Conservation (phyloP, 1,140 invertebrate species). For the Monochamus saltuarius region DNA sequence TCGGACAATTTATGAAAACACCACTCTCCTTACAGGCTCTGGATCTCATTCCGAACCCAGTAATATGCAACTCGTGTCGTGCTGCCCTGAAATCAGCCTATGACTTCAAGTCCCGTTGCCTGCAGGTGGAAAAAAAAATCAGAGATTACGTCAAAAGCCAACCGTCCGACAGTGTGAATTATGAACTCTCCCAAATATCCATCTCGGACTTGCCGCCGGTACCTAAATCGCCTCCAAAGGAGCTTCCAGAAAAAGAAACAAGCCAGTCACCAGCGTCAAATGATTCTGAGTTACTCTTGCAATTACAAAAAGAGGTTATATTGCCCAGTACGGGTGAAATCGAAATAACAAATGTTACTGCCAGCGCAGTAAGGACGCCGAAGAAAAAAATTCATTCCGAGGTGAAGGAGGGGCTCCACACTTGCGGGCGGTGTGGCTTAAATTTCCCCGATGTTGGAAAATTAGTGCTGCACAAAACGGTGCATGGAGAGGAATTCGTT, state of each 20-base stretch:
- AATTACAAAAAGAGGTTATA: slow-evolving; percentile 19
- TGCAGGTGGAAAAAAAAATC: slow-evolving; percentile 36
- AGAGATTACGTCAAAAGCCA: slow-evolving; percentile 31
- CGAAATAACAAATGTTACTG: slow-evolving; percentile 24
- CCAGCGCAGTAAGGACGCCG: not conserved
- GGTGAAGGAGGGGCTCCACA: slow-evolving; percentile 21
- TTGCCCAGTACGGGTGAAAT: slow-evolving; percentile 23
- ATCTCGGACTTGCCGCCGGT: slow-evolving; percentile 19
- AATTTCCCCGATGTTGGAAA: slow-evolving; percentile 25
- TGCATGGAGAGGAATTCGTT: slow-evolving; percentile 33
- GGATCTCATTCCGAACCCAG: slow-evolving; percentile 38
- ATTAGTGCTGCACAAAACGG: slow-evolving; percentile 28
- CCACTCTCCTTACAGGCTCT: slow-evolving; percentile 33
- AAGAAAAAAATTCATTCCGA: slow-evolving; percentile 9
- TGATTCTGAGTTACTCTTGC: not conserved
- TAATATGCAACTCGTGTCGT: slow-evolving; percentile 37
- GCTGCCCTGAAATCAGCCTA: slow-evolving; percentile 34
- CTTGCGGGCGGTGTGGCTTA: slow-evolving; percentile 26
- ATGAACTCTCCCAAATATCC: slow-evolving; percentile 25
- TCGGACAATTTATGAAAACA: no score
- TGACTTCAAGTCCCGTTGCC: slow-evolving; percentile 35
- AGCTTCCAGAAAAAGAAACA: not conserved
- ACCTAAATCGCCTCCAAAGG: not conserved
- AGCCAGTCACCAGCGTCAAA: not conserved
- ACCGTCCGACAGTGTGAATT: slow-evolving; percentile 19